Base-by-base conservation (phyloP, 1,140 invertebrate genomes). In the Achroia grisella region DNA sequence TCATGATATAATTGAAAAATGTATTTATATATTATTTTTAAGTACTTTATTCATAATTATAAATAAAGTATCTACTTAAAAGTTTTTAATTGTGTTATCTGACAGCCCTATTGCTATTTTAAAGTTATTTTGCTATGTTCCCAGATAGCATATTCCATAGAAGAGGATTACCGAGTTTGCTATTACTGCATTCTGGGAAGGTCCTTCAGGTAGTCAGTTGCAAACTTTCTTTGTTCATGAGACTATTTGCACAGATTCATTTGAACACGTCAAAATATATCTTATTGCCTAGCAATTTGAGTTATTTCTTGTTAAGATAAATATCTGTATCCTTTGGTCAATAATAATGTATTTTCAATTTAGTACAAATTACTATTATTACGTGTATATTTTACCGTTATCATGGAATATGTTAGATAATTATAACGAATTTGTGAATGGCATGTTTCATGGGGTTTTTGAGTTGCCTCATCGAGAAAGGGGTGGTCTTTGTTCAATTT, bases 131-230 rank as follows among this genome's bases (percentile, higher is more conserved):
- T 70, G 69, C 73, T 73, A 79, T 76, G 74, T 71, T 78, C 71
- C 71, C 67, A 71, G 67, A 72, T 75, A 69, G 69, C 65, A 61
- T 71, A 68, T 81, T 81, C 67, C 62, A 57, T 75, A 62, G 66
- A 71, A 78, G 69, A 74, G 77, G 80, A 84, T 81, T 81, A 84
- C 63, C 11, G 56, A 58, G 61, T 75, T 79, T 69, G 60, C 67
- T 70, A 81, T 83, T 79, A 76, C 73, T 65, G 68, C 52, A 47
- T 84, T 81, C 76, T 67, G 64, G 74, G 77, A 84, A 84, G 73
- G 74, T 70, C 71, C 43, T 49, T 62, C 79, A 84, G 77, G 80
- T 81, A 84, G 74, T 59, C 59, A 52, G 45, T 59, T 48, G 44
- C 40, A 67, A 56, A 63, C 56, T 51, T 66, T 71, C 63, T 75